Evolutionary conservation across 1,140 invertebrate species (phyloP).

Genomic region (Conus ventricosus): DNA sequence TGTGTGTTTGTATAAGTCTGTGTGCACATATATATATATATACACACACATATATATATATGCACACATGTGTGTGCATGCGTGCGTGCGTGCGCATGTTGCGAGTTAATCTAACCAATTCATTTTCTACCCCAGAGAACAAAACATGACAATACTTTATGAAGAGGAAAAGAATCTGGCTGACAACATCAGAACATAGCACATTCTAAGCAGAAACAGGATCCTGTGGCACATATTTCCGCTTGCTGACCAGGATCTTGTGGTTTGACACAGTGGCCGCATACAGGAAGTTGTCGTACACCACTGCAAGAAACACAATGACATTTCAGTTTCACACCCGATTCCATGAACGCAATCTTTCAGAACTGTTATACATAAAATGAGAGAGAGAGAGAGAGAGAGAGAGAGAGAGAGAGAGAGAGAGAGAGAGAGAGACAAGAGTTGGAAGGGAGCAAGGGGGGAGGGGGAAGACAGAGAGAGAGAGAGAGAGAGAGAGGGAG

Average conservation of each 20-base stretch:
- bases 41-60: no score
- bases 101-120: no score
- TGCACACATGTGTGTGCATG: no score
- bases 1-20: no score
- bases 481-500: not conserved
- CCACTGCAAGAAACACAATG: slow-evolving; percentile 76
- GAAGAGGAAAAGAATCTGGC: no score
- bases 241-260: slow-evolving; percentile 87
- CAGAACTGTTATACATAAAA: not conserved
- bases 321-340: slow-evolving; percentile 47
- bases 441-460: no score
- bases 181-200: no score
- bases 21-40: no score
- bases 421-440: no score
- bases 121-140: no score
- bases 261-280: slow-evolving; percentile 90
- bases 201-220: slow-evolving; percentile 47
- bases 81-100: no score
- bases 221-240: slow-evolving; percentile 68
- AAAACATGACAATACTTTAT: no score
- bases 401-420: slow-evolving; percentile 10
- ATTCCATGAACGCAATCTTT: not conserved
- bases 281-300: slow-evolving; percentile 87
- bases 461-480: not conserved
- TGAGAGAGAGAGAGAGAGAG: slow-evolving; percentile 22